Percentiles rank a stretch among this genome's conserved stretches.
Evolutionary conservation across 2,113 vertebrate genomes (phyloP).

Genomic region (Triplophysa tibetana): DNA sequence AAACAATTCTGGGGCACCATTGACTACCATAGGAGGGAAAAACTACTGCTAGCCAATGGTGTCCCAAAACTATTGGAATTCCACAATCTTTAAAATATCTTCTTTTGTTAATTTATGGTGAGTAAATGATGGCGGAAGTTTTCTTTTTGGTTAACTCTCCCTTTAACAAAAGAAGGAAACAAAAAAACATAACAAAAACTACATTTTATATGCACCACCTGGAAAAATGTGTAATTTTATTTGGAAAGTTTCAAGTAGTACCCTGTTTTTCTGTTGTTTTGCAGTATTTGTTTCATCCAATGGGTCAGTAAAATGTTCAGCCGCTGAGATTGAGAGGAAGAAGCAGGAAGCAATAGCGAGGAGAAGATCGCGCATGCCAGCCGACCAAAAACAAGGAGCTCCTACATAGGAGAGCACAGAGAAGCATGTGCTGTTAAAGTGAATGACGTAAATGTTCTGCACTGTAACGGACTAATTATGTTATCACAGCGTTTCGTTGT

Average conservation of each 20-base stretch:
- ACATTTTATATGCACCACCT: too few species aligned
- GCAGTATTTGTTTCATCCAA: slow-evolving; percentile 76
- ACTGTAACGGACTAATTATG: not conserved
- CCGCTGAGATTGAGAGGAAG: slow-evolving; percentile 90
- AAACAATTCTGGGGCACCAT: too few species aligned
- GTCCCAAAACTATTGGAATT: too few species aligned
- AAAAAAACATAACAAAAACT: not conserved
- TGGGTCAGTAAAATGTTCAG: slow-evolving; percentile 78
- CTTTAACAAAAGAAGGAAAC: not conserved
- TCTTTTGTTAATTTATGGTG: too few species aligned
- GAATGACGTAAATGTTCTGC: not conserved
- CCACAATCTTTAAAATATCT: too few species aligned
- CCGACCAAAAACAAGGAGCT: slow-evolving; percentile 61
- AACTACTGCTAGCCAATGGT: too few species aligned
- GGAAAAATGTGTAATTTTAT: too few species aligned
- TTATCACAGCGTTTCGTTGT: not conserved
- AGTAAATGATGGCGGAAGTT: too few species aligned
- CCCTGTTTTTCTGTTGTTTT: slow-evolving; percentile 55
- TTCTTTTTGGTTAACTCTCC: not conserved
- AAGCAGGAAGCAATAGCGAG: slow-evolving; percentile 88
- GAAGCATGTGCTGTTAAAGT: not conserved
- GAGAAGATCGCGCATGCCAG: slow-evolving; percentile 77
- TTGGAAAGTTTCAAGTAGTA: too few species aligned
- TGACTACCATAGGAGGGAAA: too few species aligned
- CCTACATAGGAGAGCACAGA: slow-evolving; percentile 37